A percentile compares a stretch with the other conserved stretches of the same genome.
Evolutionary conservation across 2,888 invertebrate genomes (phyloP).

Genomic region (Sinhomidia bicolor): DNA sequence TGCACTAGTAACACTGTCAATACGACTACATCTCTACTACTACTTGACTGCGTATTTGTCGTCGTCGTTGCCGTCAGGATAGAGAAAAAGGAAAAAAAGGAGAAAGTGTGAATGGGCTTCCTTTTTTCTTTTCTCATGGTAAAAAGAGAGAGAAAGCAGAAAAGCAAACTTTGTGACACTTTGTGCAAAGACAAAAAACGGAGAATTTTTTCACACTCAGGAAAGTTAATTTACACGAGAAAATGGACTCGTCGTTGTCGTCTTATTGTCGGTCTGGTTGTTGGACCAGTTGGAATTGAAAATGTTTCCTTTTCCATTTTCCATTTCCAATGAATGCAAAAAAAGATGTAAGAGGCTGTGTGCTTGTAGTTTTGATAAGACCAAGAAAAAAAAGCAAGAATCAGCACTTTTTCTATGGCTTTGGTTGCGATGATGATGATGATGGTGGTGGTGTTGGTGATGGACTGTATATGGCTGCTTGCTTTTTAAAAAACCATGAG

Average conservation of each 20-base stretch:
- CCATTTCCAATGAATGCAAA: constrained; percentile 1
- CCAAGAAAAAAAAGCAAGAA: neutral
- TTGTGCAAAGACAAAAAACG: constrained; percentile 45
- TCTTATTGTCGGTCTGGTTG: neutral
- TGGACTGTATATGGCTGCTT: neutral
- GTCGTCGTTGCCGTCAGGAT: neutral
- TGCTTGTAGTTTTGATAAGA: neutral
- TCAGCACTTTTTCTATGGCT: constrained; percentile 47
- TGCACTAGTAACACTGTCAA: neutral
- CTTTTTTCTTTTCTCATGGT: neutral
- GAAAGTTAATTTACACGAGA: constrained; percentile 58
- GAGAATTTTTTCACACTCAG: constrained; percentile 30
- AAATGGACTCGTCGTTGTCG: constrained; percentile 51
- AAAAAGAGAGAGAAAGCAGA: constrained; percentile 28
- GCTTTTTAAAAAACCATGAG: no score
- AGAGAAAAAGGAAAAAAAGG: neutral
- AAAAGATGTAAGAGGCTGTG: neutral
- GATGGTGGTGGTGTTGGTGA: neutral
- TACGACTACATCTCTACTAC: no score
- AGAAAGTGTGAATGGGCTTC: constrained; percentile 34
- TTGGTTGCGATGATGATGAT: neutral
- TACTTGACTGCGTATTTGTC: constrained; percentile 5
- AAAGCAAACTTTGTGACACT: constrained; percentile 64
- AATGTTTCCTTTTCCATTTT: constrained; percentile 43
- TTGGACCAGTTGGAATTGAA: constrained; percentile 43